A percentile compares a stretch with the other conserved stretches of the same genome.
Evolutionary conservation across 2,113 vertebrate genomes (phyloP).

Genomic region (Octodon degus): DNA sequence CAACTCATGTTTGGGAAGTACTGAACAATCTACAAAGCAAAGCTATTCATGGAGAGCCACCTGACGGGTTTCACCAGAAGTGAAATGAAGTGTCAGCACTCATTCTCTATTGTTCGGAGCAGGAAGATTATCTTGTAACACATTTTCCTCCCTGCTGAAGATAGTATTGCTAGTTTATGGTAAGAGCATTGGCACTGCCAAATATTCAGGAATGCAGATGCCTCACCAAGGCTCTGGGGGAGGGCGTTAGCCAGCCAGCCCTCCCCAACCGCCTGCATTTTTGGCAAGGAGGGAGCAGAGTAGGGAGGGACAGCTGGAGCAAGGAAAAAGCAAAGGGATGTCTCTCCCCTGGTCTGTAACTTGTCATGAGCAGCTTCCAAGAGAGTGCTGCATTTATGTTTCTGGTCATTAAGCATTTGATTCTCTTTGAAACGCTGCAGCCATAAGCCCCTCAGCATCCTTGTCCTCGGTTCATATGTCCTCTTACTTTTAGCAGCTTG

Average conservation of each 20-base stretch:
- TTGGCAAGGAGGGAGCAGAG: background rate
- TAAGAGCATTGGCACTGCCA: slow-evolving; percentile 48
- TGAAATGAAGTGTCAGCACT: background rate
- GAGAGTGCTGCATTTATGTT: background rate
- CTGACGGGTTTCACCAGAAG: slow-evolving; percentile 45
- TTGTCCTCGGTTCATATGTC: background rate
- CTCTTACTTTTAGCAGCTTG: slow-evolving; percentile 51
- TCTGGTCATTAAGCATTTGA: slow-evolving; percentile 47
- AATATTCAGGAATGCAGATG: slow-evolving; percentile 60
- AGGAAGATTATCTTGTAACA: slow-evolving; percentile 62
- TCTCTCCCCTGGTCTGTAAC: background rate
- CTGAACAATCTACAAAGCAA: slow-evolving; percentile 66
- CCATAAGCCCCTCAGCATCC: background rate
- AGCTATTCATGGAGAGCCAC: slow-evolving; percentile 53
- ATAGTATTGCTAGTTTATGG: slow-evolving; percentile 56
- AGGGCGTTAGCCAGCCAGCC: background rate
- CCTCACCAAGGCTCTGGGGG: slow-evolving; percentile 52
- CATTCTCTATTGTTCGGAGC: slow-evolving; percentile 45
- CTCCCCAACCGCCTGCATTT: background rate
- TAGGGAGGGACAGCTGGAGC: background rate
- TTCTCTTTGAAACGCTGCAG: slow-evolving; percentile 52
- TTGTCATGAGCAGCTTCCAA: slow-evolving; percentile 19
- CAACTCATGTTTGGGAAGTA: background rate
- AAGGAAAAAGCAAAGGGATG: background rate
- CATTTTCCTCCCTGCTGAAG: slow-evolving; percentile 38